phyloP scores from a whole-genome alignment of 1,140 invertebrate genomes.

The Zeugodacus cucurbitae region DNA sequence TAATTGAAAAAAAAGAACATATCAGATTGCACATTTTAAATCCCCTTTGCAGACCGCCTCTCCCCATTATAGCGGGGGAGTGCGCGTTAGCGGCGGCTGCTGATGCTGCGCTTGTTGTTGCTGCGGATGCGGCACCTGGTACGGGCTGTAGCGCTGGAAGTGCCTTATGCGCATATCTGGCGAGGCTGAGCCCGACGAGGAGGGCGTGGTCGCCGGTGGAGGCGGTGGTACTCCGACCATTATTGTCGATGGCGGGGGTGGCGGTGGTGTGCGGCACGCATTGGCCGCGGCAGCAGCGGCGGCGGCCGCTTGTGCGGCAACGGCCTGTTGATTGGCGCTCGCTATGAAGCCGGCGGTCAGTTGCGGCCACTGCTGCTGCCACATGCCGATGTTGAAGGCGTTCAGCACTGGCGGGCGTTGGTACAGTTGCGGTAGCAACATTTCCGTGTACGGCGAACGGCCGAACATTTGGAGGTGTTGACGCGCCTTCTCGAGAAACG shows the following conservation, averaged over 20 bases:
- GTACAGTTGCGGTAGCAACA: constrained; percentile 63
- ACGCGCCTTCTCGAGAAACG: constrained; percentile 72
- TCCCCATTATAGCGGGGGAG: constrained; percentile 30
- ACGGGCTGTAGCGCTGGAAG: constrained; percentile 65
- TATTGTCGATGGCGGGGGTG: constrained; percentile 49
- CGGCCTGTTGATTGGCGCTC: constrained; percentile 62
- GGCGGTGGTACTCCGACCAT: not conserved
- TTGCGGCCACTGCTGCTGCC: constrained; percentile 66
- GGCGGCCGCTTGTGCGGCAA: constrained; percentile 56
- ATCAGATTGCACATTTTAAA: constrained; percentile 21
- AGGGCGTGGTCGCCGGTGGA: constrained; percentile 46
- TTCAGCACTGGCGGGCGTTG: constrained; percentile 56
- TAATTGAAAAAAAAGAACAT: not conserved
- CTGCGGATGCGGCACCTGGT: constrained; percentile 60
- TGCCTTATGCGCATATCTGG: constrained; percentile 61
- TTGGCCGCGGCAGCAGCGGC: constrained; percentile 51
- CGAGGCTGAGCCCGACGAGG: constrained; percentile 50
- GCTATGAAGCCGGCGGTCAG: constrained; percentile 63
- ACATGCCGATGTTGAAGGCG: constrained; percentile 64
- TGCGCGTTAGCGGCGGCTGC: constrained; percentile 15
- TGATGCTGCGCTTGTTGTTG: constrained; percentile 7
- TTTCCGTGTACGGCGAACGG: constrained; percentile 66
- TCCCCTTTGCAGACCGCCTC: not conserved
- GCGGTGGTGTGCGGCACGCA: constrained; percentile 43
- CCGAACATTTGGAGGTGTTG: constrained; percentile 72